phyloP scores from a whole-genome alignment of 2,888 invertebrate species.

The Calameuta filiformis region DNA sequence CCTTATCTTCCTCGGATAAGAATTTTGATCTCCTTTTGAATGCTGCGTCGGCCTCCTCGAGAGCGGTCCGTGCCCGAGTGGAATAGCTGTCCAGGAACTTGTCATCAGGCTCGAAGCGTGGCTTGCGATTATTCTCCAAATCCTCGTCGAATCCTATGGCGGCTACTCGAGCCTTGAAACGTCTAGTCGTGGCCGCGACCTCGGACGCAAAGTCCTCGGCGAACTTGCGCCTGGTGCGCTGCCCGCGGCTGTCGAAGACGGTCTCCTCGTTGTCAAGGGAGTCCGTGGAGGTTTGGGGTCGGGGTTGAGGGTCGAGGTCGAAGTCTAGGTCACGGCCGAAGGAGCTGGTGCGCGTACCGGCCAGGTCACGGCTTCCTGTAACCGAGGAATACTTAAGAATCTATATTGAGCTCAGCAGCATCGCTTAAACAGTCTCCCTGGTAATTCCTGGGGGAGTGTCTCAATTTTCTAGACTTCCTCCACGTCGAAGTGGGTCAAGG shows the following conservation, averaged over 20 bases:
- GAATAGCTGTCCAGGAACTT: slow-evolving; percentile 70
- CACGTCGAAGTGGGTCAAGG: not conserved
- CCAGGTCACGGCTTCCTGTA: slow-evolving; percentile 61
- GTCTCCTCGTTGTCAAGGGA: slow-evolving; percentile 67
- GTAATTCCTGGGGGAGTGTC: not conserved
- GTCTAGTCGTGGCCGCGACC: slow-evolving; percentile 65
- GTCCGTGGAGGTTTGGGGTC: slow-evolving; percentile 41
- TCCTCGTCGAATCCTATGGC: slow-evolving; percentile 74
- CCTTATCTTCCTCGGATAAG: slow-evolving; percentile 49
- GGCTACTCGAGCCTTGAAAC: slow-evolving; percentile 68
- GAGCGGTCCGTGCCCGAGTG: slow-evolving; percentile 43
- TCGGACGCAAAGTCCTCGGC: slow-evolving; percentile 66
- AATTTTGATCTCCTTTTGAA: slow-evolving; percentile 65
- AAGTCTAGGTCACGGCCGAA: slow-evolving; percentile 58
- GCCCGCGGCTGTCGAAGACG: slow-evolving; percentile 74
- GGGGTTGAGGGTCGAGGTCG: slow-evolving; percentile 54
- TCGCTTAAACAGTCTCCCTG: not conserved
- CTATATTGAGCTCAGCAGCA: not conserved
- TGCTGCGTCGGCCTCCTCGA: slow-evolving; percentile 70
- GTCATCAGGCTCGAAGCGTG: slow-evolving; percentile 71
- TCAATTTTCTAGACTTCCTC: not conserved
- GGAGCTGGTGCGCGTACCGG: slow-evolving; percentile 54
- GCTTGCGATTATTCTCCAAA: slow-evolving; percentile 72
- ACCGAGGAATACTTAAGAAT: slow-evolving; percentile 22
- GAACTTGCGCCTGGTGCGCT: slow-evolving; percentile 62